Conservation (phyloP, 2,797 vertebrate species). For the Enteromius trimaculatus region DNA sequence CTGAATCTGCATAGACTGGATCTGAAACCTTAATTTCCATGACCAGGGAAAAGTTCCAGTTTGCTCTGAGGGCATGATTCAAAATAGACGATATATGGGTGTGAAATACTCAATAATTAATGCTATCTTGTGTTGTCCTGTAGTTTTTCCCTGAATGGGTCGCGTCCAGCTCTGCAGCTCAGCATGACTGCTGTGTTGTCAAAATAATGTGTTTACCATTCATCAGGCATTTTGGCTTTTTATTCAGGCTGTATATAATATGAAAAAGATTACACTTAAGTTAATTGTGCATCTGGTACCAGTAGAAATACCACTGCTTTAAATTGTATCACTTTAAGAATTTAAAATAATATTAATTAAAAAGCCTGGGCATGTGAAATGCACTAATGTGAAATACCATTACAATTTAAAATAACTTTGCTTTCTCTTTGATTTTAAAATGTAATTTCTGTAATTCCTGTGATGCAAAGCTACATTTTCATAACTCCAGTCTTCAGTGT, state of each 20-base stretch:
- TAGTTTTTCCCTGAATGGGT: not conserved
- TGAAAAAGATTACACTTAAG: not conserved
- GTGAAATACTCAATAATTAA: slow-evolving; percentile 11
- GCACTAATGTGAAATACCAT: not conserved
- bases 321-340: not conserved
- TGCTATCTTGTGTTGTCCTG: not conserved
- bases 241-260: not conserved
- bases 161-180: not conserved
- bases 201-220: not conserved
- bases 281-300: not conserved
- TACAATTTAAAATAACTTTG: not conserved
- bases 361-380: no score
- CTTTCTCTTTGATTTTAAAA: not conserved
- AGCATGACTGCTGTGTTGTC: not conserved
- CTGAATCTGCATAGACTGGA: not conserved
- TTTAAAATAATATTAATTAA: no score
- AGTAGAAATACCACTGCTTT: no score
- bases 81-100: not conserved
- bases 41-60: not conserved
- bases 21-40: not conserved
- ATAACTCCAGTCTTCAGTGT: not conserved
- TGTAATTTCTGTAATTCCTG: not conserved
- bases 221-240: not conserved
- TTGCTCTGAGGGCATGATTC: slow-evolving; percentile 9
- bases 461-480: not conserved